phyloP scores from a whole-genome alignment of 2,113 vertebrate species.

The Callorhinus ursinus region DNA sequence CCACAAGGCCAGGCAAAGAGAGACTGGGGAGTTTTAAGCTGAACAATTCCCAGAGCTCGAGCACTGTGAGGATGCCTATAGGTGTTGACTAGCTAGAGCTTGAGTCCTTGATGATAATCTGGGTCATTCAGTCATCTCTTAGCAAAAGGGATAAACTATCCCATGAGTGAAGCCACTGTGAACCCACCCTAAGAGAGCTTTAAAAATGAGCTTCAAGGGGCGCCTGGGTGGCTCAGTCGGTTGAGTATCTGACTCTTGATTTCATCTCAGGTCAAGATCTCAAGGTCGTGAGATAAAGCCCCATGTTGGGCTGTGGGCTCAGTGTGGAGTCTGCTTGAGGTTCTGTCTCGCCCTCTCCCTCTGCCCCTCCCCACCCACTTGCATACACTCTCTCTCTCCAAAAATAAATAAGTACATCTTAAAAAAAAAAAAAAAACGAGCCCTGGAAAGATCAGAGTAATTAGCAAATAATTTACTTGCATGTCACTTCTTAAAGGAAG shows the following conservation, averaged over 20 bases:
- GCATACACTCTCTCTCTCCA: neutral
- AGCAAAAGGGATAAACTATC: neutral
- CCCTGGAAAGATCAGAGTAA: neutral
- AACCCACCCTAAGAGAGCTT: neutral
- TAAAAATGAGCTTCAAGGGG: neutral
- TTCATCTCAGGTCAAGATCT: neutral
- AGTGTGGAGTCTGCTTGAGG: neutral
- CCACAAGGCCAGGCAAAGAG: neutral
- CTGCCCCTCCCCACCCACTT: neutral
- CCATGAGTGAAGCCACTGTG: neutral
- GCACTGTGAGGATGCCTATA: neutral
- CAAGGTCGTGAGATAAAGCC: neutral
- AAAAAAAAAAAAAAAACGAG: neutral
- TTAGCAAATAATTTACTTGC: slow-evolving; percentile 3
- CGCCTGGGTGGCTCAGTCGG: neutral
- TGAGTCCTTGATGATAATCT: neutral
- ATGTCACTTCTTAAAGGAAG: neutral
- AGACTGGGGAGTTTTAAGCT: neutral
- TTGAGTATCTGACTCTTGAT: neutral
- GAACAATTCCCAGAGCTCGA: neutral
- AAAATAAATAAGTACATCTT: neutral
- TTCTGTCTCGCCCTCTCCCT: neutral
- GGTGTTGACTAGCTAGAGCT: neutral
- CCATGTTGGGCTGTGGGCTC: neutral
- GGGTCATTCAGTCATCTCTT: neutral